Conservation (phyloP, 2,113 vertebrate species). For the Cheilinus undulatus region DNA sequence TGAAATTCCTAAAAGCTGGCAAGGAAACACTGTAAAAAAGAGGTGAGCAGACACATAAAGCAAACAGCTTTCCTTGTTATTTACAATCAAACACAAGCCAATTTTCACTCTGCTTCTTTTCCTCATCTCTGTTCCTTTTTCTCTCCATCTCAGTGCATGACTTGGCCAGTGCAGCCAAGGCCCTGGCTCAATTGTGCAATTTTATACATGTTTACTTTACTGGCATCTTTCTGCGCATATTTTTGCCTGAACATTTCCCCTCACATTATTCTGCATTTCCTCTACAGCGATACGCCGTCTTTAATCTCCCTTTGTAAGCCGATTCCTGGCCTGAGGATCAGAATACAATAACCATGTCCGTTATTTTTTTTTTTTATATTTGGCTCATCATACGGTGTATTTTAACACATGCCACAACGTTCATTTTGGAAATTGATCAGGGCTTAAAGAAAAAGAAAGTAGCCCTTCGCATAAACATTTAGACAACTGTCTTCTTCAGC, state of each 20-base stretch:
- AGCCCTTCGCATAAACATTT: conserved; percentile 84
- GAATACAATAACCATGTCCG: conserved; percentile 56
- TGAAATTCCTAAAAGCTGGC: conserved; percentile 13
- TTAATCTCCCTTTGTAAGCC: conserved; percentile 69
- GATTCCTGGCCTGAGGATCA: conserved; percentile 61
- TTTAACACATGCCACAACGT: conserved; percentile 75
- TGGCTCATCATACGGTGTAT: conserved; percentile 62
- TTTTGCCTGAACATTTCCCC: conserved; percentile 71
- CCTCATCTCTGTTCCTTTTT: conserved; percentile 53
- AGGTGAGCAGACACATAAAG: conserved; percentile 20
- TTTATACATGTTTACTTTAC: conserved; percentile 82
- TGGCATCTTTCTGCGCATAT: conserved; percentile 77
- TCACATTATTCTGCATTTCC: conserved; percentile 76
- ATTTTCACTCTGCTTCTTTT: conserved; percentile 51
- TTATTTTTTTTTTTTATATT: conserved; percentile 61
- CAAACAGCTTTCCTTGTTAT: conserved; percentile 52
- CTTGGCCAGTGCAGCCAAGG: conserved; percentile 67
- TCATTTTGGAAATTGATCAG: conserved; percentile 79
- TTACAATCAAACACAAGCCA: conserved; percentile 43
- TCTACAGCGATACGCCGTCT: conserved; percentile 58
- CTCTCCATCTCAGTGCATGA: conserved; percentile 73
- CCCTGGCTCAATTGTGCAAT: conserved; percentile 78
- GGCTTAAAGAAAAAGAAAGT: conserved; percentile 81
- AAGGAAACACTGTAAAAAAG: conserved; percentile 13
- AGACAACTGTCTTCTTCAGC: conserved; percentile 85